phyloP scores from a whole-genome alignment of 2,797 vertebrate genomes.

The Anomalospiza imberbis region DNA sequence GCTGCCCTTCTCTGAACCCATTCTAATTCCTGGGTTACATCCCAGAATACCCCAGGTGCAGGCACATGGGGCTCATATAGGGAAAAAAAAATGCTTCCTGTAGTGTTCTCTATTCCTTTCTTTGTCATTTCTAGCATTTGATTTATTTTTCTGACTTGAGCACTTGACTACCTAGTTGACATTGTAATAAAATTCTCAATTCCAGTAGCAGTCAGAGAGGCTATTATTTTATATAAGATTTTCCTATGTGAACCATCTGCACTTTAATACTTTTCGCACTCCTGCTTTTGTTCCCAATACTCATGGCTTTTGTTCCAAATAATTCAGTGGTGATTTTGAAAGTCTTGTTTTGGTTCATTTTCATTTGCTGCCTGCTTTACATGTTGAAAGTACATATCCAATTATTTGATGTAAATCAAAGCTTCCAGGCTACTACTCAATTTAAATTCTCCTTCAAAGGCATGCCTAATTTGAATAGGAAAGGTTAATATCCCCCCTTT shows the following conservation, averaged over 20 bases:
- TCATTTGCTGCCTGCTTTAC: neutral
- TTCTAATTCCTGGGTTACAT: neutral
- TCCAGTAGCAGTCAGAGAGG: neutral
- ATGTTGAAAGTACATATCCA: neutral
- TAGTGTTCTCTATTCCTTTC: neutral
- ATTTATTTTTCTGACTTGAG: neutral
- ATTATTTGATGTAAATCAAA: slow-evolving; percentile 54
- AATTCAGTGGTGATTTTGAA: slow-evolving; percentile 2
- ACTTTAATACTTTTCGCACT: neutral
- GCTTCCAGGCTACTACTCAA: slow-evolving; percentile 24
- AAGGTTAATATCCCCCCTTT: slow-evolving; percentile 5
- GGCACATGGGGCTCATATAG: neutral
- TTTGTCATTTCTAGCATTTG: neutral
- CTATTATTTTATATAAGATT: neutral
- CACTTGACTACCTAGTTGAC: neutral
- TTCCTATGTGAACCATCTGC: neutral
- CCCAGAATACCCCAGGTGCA: neutral
- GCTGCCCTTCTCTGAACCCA: neutral
- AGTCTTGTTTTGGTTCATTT: slow-evolving; percentile 13
- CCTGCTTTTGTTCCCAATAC: neutral
- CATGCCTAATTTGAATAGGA: slow-evolving; percentile 31
- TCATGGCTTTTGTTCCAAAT: neutral
- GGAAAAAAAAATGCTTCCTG: neutral
- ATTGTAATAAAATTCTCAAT: neutral
- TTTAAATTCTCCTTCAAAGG: slow-evolving; percentile 47